Evolutionary conservation across 2,888 invertebrate species (phyloP).

Genomic region (Ophion slaviceki): DNA sequence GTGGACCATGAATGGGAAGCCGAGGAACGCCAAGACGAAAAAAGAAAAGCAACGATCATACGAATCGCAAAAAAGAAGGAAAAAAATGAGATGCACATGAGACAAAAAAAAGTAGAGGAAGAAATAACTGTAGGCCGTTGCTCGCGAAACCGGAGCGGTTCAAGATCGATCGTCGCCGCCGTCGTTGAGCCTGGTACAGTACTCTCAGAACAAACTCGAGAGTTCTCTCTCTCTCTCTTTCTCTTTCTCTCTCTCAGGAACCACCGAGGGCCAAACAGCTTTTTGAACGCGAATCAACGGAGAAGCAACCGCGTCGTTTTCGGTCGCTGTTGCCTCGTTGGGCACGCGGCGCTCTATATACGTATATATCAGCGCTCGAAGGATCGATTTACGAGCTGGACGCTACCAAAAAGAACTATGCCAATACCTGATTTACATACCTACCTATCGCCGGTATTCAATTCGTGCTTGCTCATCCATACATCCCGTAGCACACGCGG

Average conservation of each 20-base stretch:
- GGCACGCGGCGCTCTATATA: constrained; percentile 57
- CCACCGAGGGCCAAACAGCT: constrained; percentile 61
- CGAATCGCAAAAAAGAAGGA: neutral
- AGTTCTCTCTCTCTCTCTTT: neutral
- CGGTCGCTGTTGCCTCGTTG: constrained; percentile 49
- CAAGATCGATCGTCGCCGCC: constrained; percentile 63
- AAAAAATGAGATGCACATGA: constrained; percentile 10
- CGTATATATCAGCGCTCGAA: constrained; percentile 38
- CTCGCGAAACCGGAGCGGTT: constrained; percentile 51
- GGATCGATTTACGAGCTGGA: constrained; percentile 71
- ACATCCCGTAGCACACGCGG: constrained; percentile 46
- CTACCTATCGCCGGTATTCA: constrained; percentile 69
- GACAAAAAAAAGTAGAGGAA: constrained; percentile 38
- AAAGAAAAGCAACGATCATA: constrained; percentile 12
- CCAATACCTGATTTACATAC: constrained; percentile 71
- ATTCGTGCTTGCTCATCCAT: constrained; percentile 66
- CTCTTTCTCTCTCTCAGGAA: constrained; percentile 1
- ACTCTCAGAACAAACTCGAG: constrained; percentile 23
- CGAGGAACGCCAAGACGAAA: constrained; percentile 27
- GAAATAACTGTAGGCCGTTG: constrained; percentile 61
- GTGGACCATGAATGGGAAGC: constrained; percentile 41
- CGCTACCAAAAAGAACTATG: constrained; percentile 70
- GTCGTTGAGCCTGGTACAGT: constrained; percentile 45
- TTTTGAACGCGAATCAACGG: constrained; percentile 69
- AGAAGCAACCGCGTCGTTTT: constrained; percentile 55